Evolutionary conservation across 2,113 vertebrate species (phyloP), one percentile per base, ranked within the genome.

Genomic region (Ceyx margarethae): DNA sequence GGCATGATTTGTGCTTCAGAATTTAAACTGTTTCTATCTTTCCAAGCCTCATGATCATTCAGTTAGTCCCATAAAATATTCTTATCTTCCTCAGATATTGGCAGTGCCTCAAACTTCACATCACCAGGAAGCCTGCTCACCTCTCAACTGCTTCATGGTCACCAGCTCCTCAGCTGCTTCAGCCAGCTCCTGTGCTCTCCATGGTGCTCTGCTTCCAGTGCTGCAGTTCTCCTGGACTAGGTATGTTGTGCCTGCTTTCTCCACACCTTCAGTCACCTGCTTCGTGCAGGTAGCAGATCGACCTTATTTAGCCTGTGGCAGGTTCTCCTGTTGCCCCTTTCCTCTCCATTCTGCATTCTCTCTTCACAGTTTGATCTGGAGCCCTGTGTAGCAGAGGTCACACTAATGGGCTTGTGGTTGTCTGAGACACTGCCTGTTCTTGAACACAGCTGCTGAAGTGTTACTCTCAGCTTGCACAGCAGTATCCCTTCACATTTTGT

Each of bases 21-120:
- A 90, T 90, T 79, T 61, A 78, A 84, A 57, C n/a, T 53, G 22
- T 93, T 89, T 89, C 74, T 66, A 5, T 79, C 48, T 84, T 84
- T 84, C 62, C 26, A 68, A 85, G 74, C 48, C 81, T 87, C 28
- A 21, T 87, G 84, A 79, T 94, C 50, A 20, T 84, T 94, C 40
- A 72, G 35, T 81, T 94, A 35, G 56, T 78, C n/a, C 45, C 48
- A 61, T 68, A 84, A 91, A 93, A 87, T 72, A 81, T 75, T 75
- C 77, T 79, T 62, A 79, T 92, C 57, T 90, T 86, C 22, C 35
- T 86, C 77, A 90, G 66, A 78, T 84, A n/a, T 20, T 87, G 74
- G 74, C 83, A 89, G 11, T 78, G 50, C 11, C 54, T 86, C 81
- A 81, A 68, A 90, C 74, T 60, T 58, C 18, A 3, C 48, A 22